These are phyloP conservation scores for Umimayanthus kanabou DNA, from an alignment of 92 coral and sea anemone genomes.

Conservation along the genomic window DNA sequence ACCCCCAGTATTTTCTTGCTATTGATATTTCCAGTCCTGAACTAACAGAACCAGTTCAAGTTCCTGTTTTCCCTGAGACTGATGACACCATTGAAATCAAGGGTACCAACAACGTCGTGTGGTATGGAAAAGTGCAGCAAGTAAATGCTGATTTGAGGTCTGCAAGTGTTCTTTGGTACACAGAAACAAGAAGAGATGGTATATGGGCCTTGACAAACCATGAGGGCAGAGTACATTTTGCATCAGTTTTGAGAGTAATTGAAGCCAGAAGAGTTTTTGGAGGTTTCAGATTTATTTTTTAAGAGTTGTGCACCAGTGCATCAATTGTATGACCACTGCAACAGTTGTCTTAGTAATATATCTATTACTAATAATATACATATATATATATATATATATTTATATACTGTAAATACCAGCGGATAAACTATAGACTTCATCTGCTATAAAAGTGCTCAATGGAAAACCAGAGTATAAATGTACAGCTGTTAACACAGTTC, in stretches of 20 bases:
- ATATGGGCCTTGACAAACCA: conserved; percentile 49
- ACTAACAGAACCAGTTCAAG: conserved; percentile 31
- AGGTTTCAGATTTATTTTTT: conserved; percentile 49
- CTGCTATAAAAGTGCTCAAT: too few relatives aligned
- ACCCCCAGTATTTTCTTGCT: conserved; percentile 54
- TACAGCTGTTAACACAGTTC: too few relatives aligned
- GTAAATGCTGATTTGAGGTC: conserved; percentile 1
- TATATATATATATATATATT: too few relatives aligned
- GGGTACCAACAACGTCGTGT: conserved; percentile 53
- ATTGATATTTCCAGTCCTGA: conserved; percentile 63
- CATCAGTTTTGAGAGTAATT: conserved; percentile 37
- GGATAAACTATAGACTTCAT: too few relatives aligned
- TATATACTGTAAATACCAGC: too few relatives aligned
- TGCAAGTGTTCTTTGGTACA: conserved; percentile 57
- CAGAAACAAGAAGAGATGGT: conserved; percentile 54
- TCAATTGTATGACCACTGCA: too few relatives aligned
- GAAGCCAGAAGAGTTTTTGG: conserved; percentile 55
- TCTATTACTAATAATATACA: too few relatives aligned
- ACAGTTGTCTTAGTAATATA: too few relatives aligned
- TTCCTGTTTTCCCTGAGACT: conserved; percentile 61
- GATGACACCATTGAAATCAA: conserved; percentile 51
- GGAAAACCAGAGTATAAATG: too few relatives aligned
- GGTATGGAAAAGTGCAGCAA: conserved; percentile 64
- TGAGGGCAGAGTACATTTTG: conserved; percentile 53
- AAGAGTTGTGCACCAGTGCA: too few relatives aligned